Evolutionary conservation across 2,888 invertebrate species (phyloP), one percentile per base, ranked within the genome.

Genomic region (Pegoplata infirma): DNA sequence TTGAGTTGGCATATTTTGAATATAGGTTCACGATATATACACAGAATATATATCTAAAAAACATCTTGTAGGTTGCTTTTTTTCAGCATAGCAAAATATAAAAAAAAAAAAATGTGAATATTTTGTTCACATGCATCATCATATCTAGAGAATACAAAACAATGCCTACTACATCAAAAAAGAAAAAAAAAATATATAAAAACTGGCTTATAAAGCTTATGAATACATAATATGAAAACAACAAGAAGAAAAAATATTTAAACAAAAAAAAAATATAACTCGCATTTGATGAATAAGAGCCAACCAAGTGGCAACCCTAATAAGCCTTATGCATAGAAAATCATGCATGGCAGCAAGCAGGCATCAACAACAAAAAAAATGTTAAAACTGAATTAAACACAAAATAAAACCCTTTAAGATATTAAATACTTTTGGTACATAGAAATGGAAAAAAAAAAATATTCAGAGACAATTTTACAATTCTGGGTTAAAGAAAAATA

Each of bases 251-350:
- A 40, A 40, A 36, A 59, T 10, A 56, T 79, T 83, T 83, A 81
- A 82, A n/a, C n/a, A 51, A 40, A 61, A 55, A 19, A 61, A n/a
- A 36, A 25, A 28, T 14, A 40, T 44, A 58, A 51, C 25, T 68
- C 21, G 19, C 66, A 55, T 61, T 66, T 79, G 56, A 68, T 64
- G 47, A 71, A 71, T 64, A 75, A 82, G 67, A 78, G 76, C 82
- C 85, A 84, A 69, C 86, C 83, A 86, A 85, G 84, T 86, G 85
- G 85, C 86, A 85, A 83, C 82, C 49, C 66, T 80, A 76, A 81
- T 80, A 80, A 81, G 81, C 80, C 80, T 72, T 72, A 80, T 81
- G 81, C 79, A 71, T 73, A 53, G 55, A 71, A 66, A 56, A 72
- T 46, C 73, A 73, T 74, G 63, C 69, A 76, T 46, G 44, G 73